phyloP scores from a whole-genome alignment of 2,797 vertebrate genomes.

The Denticeps clupeoides region DNA sequence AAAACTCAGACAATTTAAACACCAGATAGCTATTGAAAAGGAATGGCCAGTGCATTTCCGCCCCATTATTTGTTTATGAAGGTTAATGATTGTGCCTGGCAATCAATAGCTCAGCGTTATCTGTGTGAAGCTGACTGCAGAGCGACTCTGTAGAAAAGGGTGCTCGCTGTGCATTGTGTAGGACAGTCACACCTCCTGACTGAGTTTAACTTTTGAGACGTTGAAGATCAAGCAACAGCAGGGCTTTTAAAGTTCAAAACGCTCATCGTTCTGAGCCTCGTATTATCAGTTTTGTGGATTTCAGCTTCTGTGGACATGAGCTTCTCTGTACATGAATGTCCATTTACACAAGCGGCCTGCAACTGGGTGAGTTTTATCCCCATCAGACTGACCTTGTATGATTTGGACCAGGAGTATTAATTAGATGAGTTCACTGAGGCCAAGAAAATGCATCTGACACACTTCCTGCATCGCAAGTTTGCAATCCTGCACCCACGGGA shows the following conservation, averaged over 20 bases:
- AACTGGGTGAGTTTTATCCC: conserved; percentile 35
- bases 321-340: conserved; percentile 28
- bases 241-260: too few relatives aligned
- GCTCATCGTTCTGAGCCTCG: too few relatives aligned
- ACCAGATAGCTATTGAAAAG: conserved; percentile 16
- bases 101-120: conserved; percentile 39
- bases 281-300: too few relatives aligned
- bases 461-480: conserved; percentile 34
- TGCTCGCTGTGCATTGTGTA: conserved; percentile 20
- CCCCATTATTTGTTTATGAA: conserved; percentile 35
- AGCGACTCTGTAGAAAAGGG: conserved; percentile 17
- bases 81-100: conserved; percentile 33
- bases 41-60: conserved; percentile 16
- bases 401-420: conserved; percentile 48
- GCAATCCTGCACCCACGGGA: conserved; percentile 31
- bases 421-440: conserved; percentile 52
- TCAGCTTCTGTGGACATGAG: too few relatives aligned
- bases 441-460: conserved; percentile 52
- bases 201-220: not conserved
- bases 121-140: conserved; percentile 25
- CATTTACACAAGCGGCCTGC: conserved; percentile 23
- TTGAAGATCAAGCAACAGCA: not conserved
- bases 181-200: conserved; percentile 4
- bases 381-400: conserved; percentile 34
- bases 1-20: conserved; percentile 14